phyloP scores from a whole-genome alignment of 2,113 vertebrate species.

The Cichladusa arquata region DNA sequence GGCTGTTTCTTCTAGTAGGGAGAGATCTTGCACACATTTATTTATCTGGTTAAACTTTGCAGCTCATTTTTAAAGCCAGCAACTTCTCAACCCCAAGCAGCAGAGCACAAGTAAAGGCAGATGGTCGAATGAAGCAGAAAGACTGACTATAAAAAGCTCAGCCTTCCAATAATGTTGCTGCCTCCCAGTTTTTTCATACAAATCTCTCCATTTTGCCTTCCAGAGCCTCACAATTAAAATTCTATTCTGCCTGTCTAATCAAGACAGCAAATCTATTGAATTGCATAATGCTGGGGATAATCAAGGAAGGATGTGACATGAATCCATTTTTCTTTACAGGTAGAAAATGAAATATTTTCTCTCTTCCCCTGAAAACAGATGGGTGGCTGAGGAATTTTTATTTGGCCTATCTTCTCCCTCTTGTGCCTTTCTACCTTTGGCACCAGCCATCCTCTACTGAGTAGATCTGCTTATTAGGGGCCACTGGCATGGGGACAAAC shows the following conservation, averaged over 20 bases:
- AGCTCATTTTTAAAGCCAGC: conserved; percentile 53
- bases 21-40: conserved; percentile 46
- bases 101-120: conserved; percentile 60
- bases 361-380: not conserved
- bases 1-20: not conserved
- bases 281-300: conserved; percentile 64
- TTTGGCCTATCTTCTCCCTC: not conserved
- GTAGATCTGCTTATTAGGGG: not conserved
- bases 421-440: not conserved
- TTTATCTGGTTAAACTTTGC: conserved; percentile 57
- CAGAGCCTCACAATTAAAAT: conserved; percentile 66
- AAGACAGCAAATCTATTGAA: conserved; percentile 69
- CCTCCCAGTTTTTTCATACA: conserved; percentile 37
- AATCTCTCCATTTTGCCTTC: conserved; percentile 55
- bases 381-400: not conserved
- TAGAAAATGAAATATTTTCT: conserved; percentile 58
- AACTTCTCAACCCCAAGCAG: conserved; percentile 57
- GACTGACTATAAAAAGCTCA: conserved; percentile 58
- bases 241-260: conserved; percentile 67
- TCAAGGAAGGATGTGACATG: conserved; percentile 66
- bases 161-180: conserved; percentile 33
- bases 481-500: not conserved
- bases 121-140: conserved; percentile 48
- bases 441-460: not conserved
- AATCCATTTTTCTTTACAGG: conserved; percentile 62